Percentiles rank a stretch among this genome's conserved stretches.
phyloP scores from a whole-genome alignment of 1,140 invertebrate genomes.

The Cylas formicarius region DNA sequence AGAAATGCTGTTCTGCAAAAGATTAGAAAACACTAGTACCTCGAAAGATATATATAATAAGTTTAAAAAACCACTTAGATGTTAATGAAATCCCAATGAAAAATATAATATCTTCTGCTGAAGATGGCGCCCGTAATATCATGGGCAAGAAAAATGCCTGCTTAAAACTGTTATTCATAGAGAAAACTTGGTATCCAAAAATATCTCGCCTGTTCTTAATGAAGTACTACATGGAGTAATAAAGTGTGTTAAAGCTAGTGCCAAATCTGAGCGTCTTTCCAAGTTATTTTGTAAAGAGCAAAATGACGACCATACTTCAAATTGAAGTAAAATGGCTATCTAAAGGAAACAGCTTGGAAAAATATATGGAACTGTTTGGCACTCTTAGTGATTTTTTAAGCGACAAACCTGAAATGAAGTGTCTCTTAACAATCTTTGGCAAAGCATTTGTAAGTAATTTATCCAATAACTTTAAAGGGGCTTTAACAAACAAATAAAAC shows the following conservation, averaged over 20 bases:
- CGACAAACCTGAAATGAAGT: constrained; percentile 26
- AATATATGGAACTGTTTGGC: constrained; percentile 26
- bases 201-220: constrained; percentile 27
- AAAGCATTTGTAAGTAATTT: constrained; percentile 24
- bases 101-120: too few relatives aligned
- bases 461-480: constrained; percentile 21
- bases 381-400: constrained; percentile 24
- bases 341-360: constrained; percentile 28
- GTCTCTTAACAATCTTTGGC: constrained; percentile 23
- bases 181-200: constrained; percentile 23
- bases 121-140: too few relatives aligned
- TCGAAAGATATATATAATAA: too few relatives aligned
- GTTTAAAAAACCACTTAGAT: too few relatives aligned
- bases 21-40: too few relatives aligned
- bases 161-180: constrained; percentile 29
- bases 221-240: constrained; percentile 23
- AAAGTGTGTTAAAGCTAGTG: constrained; percentile 27
- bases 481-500: too few relatives aligned
- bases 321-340: constrained; percentile 28
- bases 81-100: too few relatives aligned
- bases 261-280: constrained; percentile 25
- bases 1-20: too few relatives aligned
- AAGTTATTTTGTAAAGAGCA: constrained; percentile 26
- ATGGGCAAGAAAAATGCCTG: too few relatives aligned
- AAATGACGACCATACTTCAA: constrained; percentile 28